Conservation (phyloP, 2,888 invertebrate genomes). For the Amblyteles armatorius region DNA sequence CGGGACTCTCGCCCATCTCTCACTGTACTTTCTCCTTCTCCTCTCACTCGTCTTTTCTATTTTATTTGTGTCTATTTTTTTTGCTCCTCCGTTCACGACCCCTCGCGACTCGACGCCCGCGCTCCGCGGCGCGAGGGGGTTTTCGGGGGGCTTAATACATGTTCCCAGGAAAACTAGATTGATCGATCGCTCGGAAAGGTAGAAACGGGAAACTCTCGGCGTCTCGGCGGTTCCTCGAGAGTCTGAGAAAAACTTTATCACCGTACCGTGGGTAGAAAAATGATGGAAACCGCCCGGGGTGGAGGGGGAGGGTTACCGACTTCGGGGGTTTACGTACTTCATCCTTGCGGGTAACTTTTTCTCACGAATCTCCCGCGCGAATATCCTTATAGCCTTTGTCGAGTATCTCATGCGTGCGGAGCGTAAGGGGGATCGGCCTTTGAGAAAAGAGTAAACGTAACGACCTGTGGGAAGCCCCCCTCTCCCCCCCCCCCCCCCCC, state of each 20-base stretch:
- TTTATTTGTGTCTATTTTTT: slow-evolving; percentile 15
- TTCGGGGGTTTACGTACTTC: slow-evolving; percentile 36
- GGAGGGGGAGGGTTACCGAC: slow-evolving; percentile 31
- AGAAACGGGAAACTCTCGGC: slow-evolving; percentile 30
- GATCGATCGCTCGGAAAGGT: slow-evolving; percentile 53
- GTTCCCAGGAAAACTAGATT: slow-evolving; percentile 52
- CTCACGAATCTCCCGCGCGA: slow-evolving; percentile 31
- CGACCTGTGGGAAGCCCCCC: slow-evolving; percentile 37
- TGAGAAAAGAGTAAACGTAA: slow-evolving; percentile 48
- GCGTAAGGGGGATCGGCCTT: slow-evolving; percentile 35
- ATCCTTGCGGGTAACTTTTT: slow-evolving; percentile 59
- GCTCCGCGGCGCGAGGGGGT: background rate
- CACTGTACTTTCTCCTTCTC: slow-evolving; percentile 2
- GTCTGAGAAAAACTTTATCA: slow-evolving; percentile 48
- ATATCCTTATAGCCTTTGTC: slow-evolving; percentile 42
- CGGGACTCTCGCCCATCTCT: slow-evolving; percentile 14
- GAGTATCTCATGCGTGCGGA: slow-evolving; percentile 58
- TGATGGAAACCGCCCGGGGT: background rate
- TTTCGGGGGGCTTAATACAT: slow-evolving; percentile 2
- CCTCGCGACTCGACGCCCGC: slow-evolving; percentile 3
- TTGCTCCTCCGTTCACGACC: background rate
- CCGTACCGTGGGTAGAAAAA: slow-evolving; percentile 25
- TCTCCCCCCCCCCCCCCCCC: background rate
- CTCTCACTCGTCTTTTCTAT: slow-evolving; percentile 7
- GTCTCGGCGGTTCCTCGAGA: slow-evolving; percentile 10